Base-by-base conservation (phyloP, 2,888 invertebrate genomes). In the Synergus japonicus region DNA sequence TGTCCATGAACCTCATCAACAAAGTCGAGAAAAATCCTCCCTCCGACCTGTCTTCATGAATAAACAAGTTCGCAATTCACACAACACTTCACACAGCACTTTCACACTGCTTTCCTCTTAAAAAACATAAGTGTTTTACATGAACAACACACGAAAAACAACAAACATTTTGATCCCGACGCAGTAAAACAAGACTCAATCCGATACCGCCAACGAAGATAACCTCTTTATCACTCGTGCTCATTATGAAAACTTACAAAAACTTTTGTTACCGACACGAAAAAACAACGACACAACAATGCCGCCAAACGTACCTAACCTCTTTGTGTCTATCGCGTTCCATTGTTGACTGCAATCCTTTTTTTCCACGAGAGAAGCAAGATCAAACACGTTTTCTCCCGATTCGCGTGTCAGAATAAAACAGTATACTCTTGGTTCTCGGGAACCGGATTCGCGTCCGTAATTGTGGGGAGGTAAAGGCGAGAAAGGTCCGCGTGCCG, bases 21-120 rank as follows among this genome's bases (percentile, higher is more conserved):
- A 66, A 41, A 43, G 65, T 41, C 22, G 1, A 12, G 78, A 29
- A 29, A 29, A 29, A 29, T 29, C 76, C 49, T 63, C 80, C 83
- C 76, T 78, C 84, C 84, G 78, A 79, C 82, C 85, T 83, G 85
- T 84, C 83, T 80, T 76, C 80, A 82, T 83, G 76, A 82, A 79
- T 73, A 37, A 78, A 76, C 60, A 79, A 63, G 76, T 44, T 58
- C 81, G 46, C 58, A 63, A 37, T 66, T 76, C 15, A 43, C 44
- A 65, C 54, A 13, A 54, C 82, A 82, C 78, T 80, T 29, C 3
- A 29, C 29, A 29, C 29, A 29, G 3, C 29, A 29, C 29, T 29
- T 29, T 29, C 29, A 29, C 29, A 29, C 29, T 29, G 0, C 80
- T 60, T 76, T 77, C 76, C 81, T 46, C 44, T 54, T 0, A n/a